Base-by-base conservation (phyloP, 2,888 invertebrate species). In the Mylabris sibirica region DNA sequence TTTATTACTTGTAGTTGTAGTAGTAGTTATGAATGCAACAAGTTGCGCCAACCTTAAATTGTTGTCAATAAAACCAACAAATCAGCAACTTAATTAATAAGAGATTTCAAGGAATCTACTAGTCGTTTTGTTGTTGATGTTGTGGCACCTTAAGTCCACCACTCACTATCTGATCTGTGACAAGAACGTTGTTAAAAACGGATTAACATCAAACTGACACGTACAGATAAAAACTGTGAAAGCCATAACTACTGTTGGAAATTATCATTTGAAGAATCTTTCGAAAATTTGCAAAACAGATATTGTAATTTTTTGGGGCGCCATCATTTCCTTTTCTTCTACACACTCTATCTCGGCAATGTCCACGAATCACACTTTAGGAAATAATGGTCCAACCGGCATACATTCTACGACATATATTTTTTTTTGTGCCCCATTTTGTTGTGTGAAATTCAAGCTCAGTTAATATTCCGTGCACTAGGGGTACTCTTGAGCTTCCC, bases 401-500 rank as follows among this genome's bases (percentile, higher is more conserved):
- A 76, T 73, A 76, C 75, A 76, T 72, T 75, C 71, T 73, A 12
- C 14, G 38, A 72, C 71, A 73, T 71, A 71, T 73, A 74, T 76
- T 76, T 76, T 76, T 70, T 69, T 20, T n/a, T 44, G 17, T 44
- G n/a, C n/a, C n/a, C 5, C 14, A 5, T 49, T 17, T 49, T 14
- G 14, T 3, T 63, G 77, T 79, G 82, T 82, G 82, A 82, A 82
- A 81, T 79, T 79, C 79, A 80, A 80, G 78, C 81, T 78, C 74
- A 77, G 78, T 81, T 81, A 82, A 82, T 83, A 82, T 82, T 81
- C 81, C 82, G 81, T 82, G 81, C 81, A 81, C 80, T 80, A 79
- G 80, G 82, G 80, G 81, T 76, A 76, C 81, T 80, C 78, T 71
- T 77, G 74, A 76, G 77, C 81, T 83, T 82, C 82, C 82, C 81